Conservation (phyloP, 2,113 vertebrate genomes). For the Misgurnus anguillicaudatus region DNA sequence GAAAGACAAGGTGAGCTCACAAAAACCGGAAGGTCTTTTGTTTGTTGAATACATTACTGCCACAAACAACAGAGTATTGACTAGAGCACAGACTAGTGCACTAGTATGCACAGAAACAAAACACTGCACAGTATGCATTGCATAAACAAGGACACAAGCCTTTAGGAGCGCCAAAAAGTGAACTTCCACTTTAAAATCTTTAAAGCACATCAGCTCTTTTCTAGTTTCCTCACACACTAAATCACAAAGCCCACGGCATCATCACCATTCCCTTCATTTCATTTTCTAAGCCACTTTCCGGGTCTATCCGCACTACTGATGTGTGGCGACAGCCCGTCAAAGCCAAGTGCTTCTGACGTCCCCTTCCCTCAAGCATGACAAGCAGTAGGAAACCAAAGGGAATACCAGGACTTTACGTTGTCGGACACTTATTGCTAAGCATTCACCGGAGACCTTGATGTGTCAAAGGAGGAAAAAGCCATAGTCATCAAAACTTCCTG, state of each 20-base stretch:
- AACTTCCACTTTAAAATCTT: neutral
- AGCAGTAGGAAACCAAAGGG: slow-evolving; percentile 51
- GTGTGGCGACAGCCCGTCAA: slow-evolving; percentile 48
- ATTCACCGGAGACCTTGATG: slow-evolving; percentile 61
- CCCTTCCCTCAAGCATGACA: slow-evolving; percentile 23
- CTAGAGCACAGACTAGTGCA: no score
- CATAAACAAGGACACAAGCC: no score
- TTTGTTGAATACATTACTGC: neutral
- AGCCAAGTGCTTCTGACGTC: slow-evolving; percentile 48
- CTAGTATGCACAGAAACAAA: no score
- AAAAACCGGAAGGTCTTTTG: slow-evolving; percentile 1
- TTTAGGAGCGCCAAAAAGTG: no score
- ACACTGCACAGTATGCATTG: no score
- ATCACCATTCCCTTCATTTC: slow-evolving; percentile 31
- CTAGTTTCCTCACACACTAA: slow-evolving; percentile 9
- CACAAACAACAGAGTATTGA: neutral
- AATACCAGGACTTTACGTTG: slow-evolving; percentile 52
- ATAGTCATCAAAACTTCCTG: slow-evolving; percentile 38
- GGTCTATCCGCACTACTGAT: slow-evolving; percentile 33
- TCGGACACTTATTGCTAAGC: slow-evolving; percentile 59
- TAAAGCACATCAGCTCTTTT: slow-evolving; percentile 8
- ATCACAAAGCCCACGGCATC: slow-evolving; percentile 17
- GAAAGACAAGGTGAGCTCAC: neutral
- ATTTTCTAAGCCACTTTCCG: slow-evolving; percentile 26
- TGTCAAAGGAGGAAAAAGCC: slow-evolving; percentile 43